Percentiles rank a stretch among this genome's conserved stretches.
Evolutionary conservation across 1,140 invertebrate genomes (phyloP).

Genomic region (Macrobrachium rosenbergii): DNA sequence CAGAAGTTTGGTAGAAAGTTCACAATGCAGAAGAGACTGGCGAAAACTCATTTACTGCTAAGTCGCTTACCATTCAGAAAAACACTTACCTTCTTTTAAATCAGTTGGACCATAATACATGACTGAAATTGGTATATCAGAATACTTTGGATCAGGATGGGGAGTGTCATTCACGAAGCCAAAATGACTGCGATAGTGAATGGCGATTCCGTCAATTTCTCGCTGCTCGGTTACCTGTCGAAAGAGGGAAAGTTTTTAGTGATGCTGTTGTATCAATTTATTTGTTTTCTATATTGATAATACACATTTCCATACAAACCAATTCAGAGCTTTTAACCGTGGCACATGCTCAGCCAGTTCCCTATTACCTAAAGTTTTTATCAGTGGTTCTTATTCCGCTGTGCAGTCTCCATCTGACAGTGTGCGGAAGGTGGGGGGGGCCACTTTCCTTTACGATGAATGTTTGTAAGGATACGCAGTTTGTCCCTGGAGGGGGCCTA

Average conservation of each 20-base stretch:
- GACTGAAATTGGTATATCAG: conserved; percentile 35
- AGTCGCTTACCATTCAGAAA: background rate
- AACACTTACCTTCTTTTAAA: conserved; percentile 22
- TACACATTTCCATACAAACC: too few relatives aligned
- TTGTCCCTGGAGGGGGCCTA: too few relatives aligned
- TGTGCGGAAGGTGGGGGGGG: too few relatives aligned
- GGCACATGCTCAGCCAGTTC: too few relatives aligned
- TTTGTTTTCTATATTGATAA: too few relatives aligned
- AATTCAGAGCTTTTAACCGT: too few relatives aligned
- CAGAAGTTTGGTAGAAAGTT: background rate
- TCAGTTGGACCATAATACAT: conserved; percentile 33
- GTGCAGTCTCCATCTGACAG: too few relatives aligned
- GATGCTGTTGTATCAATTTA: too few relatives aligned
- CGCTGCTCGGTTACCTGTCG: conserved; percentile 21
- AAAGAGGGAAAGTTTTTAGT: background rate
- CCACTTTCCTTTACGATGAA: too few relatives aligned
- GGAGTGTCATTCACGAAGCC: conserved; percentile 34
- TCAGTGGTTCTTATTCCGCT: too few relatives aligned
- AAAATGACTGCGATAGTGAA: background rate
- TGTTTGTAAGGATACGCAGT: too few relatives aligned
- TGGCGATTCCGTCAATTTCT: conserved; percentile 13
- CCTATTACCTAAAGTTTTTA: too few relatives aligned
- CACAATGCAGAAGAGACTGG: background rate
- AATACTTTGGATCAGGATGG: conserved; percentile 43
- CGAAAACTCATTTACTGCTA: background rate